Evolutionary conservation across 2,797 vertebrate species (phyloP).

Genomic region (Luscinia megarhynchos): DNA sequence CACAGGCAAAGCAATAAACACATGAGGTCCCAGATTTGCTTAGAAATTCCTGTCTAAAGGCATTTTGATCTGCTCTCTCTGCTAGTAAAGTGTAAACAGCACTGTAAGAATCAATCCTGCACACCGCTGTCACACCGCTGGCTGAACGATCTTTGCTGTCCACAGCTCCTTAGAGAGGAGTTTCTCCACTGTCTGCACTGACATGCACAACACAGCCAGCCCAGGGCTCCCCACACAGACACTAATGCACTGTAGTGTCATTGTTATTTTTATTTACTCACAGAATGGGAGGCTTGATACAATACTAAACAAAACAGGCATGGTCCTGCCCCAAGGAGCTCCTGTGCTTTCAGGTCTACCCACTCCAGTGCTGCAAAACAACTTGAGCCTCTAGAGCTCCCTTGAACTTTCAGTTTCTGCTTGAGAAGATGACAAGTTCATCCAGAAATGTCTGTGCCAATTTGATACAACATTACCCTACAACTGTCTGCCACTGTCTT

Average conservation of each 20-base stretch:
- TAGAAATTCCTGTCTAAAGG: neutral
- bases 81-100: neutral
- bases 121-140: neutral
- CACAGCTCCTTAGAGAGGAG: neutral
- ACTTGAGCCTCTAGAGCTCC: neutral
- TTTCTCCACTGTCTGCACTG: neutral
- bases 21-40: neutral
- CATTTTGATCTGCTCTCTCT: neutral
- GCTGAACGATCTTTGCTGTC: neutral
- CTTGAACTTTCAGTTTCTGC: neutral
- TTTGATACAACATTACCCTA: neutral
- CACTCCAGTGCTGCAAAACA: neutral
- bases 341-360: neutral
- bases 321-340: neutral
- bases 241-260: neutral
- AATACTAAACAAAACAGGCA: neutral
- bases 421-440: neutral
- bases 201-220: neutral
- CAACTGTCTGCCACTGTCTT: neutral
- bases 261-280: neutral
- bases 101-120: slow-evolving; percentile 42
- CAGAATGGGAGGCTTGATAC: neutral
- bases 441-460: neutral
- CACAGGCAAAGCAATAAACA: neutral
- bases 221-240: neutral